Evolutionary conservation across 2,113 vertebrate species (phyloP).

Genomic region (Agapornis roseicollis): DNA sequence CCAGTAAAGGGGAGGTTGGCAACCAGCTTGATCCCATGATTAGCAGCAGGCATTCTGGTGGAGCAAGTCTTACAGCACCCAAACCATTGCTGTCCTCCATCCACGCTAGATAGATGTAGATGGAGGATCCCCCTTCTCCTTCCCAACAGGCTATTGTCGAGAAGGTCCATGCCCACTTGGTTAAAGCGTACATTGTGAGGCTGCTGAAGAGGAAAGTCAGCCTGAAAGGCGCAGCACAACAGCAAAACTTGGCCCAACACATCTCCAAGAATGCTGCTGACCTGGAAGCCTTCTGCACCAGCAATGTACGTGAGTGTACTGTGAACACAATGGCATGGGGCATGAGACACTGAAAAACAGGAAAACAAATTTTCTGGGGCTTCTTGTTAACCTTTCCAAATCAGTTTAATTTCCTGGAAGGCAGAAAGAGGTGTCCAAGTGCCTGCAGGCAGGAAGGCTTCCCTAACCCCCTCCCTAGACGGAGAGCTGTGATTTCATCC

Average conservation of each 20-base stretch:
- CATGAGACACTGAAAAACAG: background rate
- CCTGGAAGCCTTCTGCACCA: constrained; percentile 76
- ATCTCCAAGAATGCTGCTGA: constrained; percentile 63
- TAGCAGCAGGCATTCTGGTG: background rate
- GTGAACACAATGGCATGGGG: rapidly evolving
- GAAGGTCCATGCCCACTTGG: constrained; percentile 64
- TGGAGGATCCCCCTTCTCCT: background rate
- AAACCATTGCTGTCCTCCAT: background rate
- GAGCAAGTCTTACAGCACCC: background rate
- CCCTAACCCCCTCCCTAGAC: background rate
- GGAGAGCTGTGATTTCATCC: background rate
- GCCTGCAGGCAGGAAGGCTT: background rate
- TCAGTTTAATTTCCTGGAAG: background rate
- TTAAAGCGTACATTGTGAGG: constrained; percentile 78
- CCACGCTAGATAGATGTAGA: background rate
- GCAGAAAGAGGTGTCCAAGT: background rate
- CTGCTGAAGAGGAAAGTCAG: constrained; percentile 79
- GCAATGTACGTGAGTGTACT: constrained; percentile 65
- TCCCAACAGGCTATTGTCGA: constrained; percentile 74
- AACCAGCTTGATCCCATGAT: background rate
- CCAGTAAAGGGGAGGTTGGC: background rate
- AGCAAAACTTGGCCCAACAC: constrained; percentile 73
- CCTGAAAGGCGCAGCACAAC: constrained; percentile 68
- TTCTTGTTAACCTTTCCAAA: background rate
- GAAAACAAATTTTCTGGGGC: background rate